A percentile compares a stretch with the other conserved stretches of the same genome.
Conservation (phyloP, 2,797 vertebrate species). For the Diceros bicornis region DNA sequence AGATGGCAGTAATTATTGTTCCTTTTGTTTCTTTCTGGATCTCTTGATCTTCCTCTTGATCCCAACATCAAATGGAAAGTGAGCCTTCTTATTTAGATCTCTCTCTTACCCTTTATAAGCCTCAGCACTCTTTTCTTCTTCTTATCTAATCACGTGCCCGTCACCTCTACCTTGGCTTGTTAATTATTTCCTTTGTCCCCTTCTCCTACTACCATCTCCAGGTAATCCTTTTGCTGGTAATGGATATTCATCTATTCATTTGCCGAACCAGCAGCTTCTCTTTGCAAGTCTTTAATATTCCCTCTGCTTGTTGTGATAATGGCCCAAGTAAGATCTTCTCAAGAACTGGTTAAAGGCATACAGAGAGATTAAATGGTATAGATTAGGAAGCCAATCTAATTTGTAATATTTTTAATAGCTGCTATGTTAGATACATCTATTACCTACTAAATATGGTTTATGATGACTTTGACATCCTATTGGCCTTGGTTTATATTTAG, state of each 20-base stretch:
- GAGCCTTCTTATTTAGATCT: neutral
- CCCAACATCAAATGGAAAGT: neutral
- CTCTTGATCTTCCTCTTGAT: conserved; percentile 55
- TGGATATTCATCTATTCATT: conserved; percentile 22
- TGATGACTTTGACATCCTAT: conserved; percentile 2
- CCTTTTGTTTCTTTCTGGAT: conserved; percentile 50
- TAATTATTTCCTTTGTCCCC: conserved; percentile 4
- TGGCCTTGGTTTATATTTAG: conserved; percentile 61
- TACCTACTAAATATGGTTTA: conserved; percentile 5
- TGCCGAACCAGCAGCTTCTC: conserved; percentile 31
- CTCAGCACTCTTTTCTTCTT: conserved; percentile 40
- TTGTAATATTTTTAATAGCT: conserved; percentile 41
- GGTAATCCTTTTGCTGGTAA: neutral
- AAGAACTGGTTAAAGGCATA: conserved; percentile 28
- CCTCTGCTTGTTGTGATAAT: conserved; percentile 13
- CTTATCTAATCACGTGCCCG: neutral
- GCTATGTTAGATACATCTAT: neutral
- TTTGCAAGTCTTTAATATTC: conserved; percentile 49
- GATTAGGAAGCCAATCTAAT: neutral
- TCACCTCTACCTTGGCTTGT: neutral
- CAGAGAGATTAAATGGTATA: neutral
- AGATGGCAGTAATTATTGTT: conserved; percentile 5
- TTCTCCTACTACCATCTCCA: neutral
- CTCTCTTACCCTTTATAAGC: neutral
- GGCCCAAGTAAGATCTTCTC: neutral